phyloP scores from a whole-genome alignment of 2,888 invertebrate genomes.

The Hoplodrina blanda region DNA sequence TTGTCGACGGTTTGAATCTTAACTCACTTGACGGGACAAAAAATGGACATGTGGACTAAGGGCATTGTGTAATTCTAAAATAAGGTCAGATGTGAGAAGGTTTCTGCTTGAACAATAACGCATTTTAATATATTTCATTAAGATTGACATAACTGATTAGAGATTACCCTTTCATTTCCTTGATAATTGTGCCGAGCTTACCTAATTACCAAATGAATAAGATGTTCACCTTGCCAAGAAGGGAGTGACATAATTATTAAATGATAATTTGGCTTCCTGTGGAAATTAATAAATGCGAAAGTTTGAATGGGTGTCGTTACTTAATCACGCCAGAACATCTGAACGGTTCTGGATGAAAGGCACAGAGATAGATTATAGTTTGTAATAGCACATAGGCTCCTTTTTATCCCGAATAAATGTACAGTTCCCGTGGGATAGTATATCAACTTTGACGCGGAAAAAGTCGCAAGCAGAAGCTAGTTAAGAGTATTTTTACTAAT shows the following conservation, averaged over 20 bases:
- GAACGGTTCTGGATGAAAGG: no score
- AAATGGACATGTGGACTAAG: constrained; percentile 80
- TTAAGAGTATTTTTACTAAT: not conserved
- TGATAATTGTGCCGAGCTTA: constrained; percentile 60
- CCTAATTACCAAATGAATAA: constrained; percentile 61
- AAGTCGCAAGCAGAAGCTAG: no score
- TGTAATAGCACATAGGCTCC: no score
- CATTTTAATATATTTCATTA: constrained; percentile 89
- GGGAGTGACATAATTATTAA: constrained; percentile 43
- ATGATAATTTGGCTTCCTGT: constrained; percentile 48
- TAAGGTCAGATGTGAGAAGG: constrained; percentile 80
- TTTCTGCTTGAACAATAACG: constrained; percentile 88
- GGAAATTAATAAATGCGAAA: not conserved
- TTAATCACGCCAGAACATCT: no score
- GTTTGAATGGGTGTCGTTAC: no score
- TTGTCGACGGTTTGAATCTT: constrained; percentile 83
- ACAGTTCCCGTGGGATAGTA: no score
- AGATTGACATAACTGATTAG: constrained; percentile 88
- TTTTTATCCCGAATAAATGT: no score
- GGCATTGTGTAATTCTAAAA: constrained; percentile 84
- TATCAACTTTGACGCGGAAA: no score
- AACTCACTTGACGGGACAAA: constrained; percentile 82
- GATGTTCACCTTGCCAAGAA: constrained; percentile 60
- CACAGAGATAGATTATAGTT: no score
- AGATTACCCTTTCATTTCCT: constrained; percentile 76